Base-by-base conservation (phyloP, 2,888 invertebrate species). In the Epiblema foenella region DNA sequence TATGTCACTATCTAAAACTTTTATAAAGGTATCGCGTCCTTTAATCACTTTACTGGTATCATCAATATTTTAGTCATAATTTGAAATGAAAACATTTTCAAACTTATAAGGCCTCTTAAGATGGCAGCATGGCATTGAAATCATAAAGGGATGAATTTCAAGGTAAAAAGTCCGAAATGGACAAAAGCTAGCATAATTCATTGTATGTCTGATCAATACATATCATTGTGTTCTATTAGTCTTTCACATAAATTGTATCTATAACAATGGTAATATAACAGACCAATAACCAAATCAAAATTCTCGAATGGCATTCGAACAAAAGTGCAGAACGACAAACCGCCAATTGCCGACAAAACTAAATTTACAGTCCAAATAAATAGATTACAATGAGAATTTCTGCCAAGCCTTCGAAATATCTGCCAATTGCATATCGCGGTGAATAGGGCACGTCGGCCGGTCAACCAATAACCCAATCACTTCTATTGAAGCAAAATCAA, bases 371-470 rank as follows among this genome's bases (percentile, higher is more conserved):
- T 54, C 42, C 42, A 66, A 70, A 70, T 70, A 70, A 70, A 70
- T 70, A 70, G 54, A 70, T 70, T 46, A 29, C 71, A 62, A 65
- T 57, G 57, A 56, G 62, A 73, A 77, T 74, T 77, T 77, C 77
- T 72, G 73, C 59, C 69, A 65, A 63, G 56, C 62, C 60, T 73
- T 62, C 69, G 64, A 72, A 73, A 70, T 74, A 74, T 73, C 70
- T 72, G 71, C 68, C 72, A 75, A 74, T 79, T 75, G 76, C 77
- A 67, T 71, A 75, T 77, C 76, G 72, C 73, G 60, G 49, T 77
- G 75, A 78, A 79, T 77, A 76, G 75, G 72, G 73, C 76, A 77
- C 59, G 72, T 76, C 74, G 77, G 73, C 69, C 75, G 69, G 73
- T 71, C 76, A 77, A 69, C 73, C 77, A 78, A 78, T 76, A 76